Conservation (phyloP, 2,888 invertebrate species). For the Galerucella pusilla region DNA sequence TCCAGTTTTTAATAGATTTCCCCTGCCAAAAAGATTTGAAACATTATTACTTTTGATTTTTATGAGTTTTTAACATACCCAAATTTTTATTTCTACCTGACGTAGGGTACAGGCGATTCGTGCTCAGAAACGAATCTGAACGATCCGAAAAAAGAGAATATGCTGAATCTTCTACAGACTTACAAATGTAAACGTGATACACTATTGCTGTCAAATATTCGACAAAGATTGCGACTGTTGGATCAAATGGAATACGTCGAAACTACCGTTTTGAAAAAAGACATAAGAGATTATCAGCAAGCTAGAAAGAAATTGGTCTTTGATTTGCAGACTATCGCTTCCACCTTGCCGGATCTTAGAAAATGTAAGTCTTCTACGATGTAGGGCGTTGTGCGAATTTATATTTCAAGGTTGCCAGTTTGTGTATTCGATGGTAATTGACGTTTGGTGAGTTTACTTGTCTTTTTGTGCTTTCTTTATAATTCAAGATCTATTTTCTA, state of each 20-base stretch:
- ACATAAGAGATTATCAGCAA: conserved; percentile 18
- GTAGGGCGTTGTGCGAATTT: too few relatives aligned
- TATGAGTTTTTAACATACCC: background rate
- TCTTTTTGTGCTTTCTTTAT: background rate
- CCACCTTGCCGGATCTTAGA: conserved; percentile 12
- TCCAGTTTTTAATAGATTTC: too few relatives aligned
- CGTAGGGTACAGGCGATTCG: background rate
- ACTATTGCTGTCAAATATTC: conserved; percentile 5
- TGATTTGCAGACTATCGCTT: conserved; percentile 15
- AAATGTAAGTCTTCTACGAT: conserved; percentile 7
- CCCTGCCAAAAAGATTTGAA: too few relatives aligned
- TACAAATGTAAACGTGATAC: conserved; percentile 19
- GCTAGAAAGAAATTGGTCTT: conserved; percentile 12
- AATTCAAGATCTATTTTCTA: background rate
- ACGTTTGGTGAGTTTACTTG: too few relatives aligned
- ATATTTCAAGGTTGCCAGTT: background rate
- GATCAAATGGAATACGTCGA: conserved; percentile 18
- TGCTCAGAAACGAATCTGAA: background rate
- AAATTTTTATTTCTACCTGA: background rate
- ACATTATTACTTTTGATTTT: background rate
- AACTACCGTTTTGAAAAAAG: conserved; percentile 12
- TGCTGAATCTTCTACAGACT: background rate
- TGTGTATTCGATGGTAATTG: too few relatives aligned
- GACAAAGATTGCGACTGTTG: conserved; percentile 7
- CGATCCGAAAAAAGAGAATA: conserved; percentile 1